phyloP scores from a whole-genome alignment of 2,888 invertebrate species.

The Carabus problematicus region DNA sequence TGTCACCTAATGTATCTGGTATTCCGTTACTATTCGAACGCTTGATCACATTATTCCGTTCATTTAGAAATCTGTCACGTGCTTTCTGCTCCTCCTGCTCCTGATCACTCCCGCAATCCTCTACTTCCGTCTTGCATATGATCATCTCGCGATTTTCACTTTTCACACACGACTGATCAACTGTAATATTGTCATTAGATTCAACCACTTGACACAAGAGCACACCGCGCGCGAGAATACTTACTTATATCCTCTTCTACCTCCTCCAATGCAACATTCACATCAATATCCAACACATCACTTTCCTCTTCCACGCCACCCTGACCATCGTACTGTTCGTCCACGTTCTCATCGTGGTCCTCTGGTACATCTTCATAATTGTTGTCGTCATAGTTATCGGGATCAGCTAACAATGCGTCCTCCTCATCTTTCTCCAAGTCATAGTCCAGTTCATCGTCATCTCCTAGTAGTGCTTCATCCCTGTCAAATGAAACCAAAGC shows the following conservation, averaged over 20 bases:
- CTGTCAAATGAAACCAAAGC: slow-evolving; percentile 45
- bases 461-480: slow-evolving; percentile 58
- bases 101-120: slow-evolving; percentile 44
- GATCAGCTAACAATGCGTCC: slow-evolving; percentile 60
- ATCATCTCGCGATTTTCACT: background rate
- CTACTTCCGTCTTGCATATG: background rate
- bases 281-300: slow-evolving; percentile 45
- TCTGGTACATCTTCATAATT: slow-evolving; percentile 43
- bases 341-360: slow-evolving; percentile 49
- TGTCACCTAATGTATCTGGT: slow-evolving; percentile 45
- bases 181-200: background rate
- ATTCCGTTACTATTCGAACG: slow-evolving; percentile 41
- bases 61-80: slow-evolving; percentile 48
- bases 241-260: slow-evolving; percentile 32
- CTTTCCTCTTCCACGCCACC: slow-evolving; percentile 46
- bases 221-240: background rate
- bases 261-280: slow-evolving; percentile 38
- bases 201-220: background rate
- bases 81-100: slow-evolving; percentile 44
- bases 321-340: slow-evolving; percentile 46
- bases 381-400: slow-evolving; percentile 55
- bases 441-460: slow-evolving; percentile 59
- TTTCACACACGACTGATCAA: background rate
- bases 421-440: slow-evolving; percentile 60
- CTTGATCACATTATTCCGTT: slow-evolving; percentile 45